Percentiles rank a stretch among this genome's conserved stretches.
phyloP scores from a whole-genome alignment of 2,888 invertebrate genomes.

The Amiota minor region DNA sequence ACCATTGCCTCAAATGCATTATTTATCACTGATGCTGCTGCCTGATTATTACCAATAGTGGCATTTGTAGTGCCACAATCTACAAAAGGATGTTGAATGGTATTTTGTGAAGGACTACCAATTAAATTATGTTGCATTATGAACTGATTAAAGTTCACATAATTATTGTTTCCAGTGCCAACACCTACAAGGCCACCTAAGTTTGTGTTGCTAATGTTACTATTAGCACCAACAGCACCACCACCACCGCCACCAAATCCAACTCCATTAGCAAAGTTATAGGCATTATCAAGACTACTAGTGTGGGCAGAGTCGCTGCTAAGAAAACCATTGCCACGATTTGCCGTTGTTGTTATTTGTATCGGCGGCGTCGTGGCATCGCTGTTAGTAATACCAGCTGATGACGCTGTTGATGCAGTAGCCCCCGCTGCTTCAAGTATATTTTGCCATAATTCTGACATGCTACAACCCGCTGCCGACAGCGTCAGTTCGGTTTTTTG shows the following conservation, averaged over 20 bases:
- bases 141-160: constrained; percentile 73
- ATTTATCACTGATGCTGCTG: constrained; percentile 29
- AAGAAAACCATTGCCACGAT: neutral
- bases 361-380: constrained; percentile 15
- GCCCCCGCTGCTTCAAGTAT: constrained; percentile 47
- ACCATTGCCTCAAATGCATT: constrained; percentile 40
- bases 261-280: constrained; percentile 1
- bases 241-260: neutral
- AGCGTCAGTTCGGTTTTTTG: constrained; percentile 32
- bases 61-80: neutral
- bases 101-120: constrained; percentile 28
- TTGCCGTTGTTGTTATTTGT: neutral
- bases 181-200: constrained; percentile 14
- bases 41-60: neutral
- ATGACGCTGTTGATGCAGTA: constrained; percentile 38
- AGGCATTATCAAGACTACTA: neutral
- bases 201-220: neutral
- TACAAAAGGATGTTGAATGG: constrained; percentile 37
- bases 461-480: constrained; percentile 22
- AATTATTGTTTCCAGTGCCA: constrained; percentile 62
- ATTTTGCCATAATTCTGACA: constrained; percentile 52
- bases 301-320: neutral
- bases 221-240: constrained; percentile 26
- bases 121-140: constrained; percentile 71
- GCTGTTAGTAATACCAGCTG: neutral